Evolutionary conservation across 2,888 invertebrate species (phyloP).

Genomic region (Lypha dubia): DNA sequence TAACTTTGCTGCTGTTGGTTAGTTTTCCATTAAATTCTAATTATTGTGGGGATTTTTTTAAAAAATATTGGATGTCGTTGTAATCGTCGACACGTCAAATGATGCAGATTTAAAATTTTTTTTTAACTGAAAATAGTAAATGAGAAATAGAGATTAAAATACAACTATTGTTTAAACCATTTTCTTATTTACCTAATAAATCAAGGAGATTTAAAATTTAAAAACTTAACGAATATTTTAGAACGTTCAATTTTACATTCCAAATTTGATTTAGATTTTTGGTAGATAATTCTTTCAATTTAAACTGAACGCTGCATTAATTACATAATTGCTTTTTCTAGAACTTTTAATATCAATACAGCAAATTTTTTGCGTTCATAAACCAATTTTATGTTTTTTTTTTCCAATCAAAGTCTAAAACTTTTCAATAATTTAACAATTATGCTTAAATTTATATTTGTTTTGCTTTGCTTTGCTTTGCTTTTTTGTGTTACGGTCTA

Average conservation of each 20-base stretch:
- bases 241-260: too few relatives aligned
- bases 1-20: not conserved
- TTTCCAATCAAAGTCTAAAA: not conserved
- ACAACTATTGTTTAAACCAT: not conserved
- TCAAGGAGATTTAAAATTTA: too few relatives aligned
- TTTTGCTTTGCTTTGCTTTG: not conserved
- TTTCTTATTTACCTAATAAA: too few relatives aligned
- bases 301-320: not conserved
- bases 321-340: slow-evolving; percentile 10
- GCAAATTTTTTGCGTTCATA: not conserved
- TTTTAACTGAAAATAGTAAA: slow-evolving; percentile 9
- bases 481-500: not conserved
- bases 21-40: not conserved
- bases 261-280: not conserved
- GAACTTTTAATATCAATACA: too few relatives aligned
- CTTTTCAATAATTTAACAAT: slow-evolving; percentile 11
- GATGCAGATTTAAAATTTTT: not conserved
- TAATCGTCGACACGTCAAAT: not conserved
- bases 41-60: not conserved
- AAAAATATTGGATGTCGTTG: not conserved
- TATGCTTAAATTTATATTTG: not conserved
- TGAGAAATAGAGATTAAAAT: not conserved
- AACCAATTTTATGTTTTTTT: not conserved
- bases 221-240: too few relatives aligned
- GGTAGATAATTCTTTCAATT: not conserved